Conservation (phyloP, 2,113 vertebrate species). For the Rhabdornis inornatus region DNA sequence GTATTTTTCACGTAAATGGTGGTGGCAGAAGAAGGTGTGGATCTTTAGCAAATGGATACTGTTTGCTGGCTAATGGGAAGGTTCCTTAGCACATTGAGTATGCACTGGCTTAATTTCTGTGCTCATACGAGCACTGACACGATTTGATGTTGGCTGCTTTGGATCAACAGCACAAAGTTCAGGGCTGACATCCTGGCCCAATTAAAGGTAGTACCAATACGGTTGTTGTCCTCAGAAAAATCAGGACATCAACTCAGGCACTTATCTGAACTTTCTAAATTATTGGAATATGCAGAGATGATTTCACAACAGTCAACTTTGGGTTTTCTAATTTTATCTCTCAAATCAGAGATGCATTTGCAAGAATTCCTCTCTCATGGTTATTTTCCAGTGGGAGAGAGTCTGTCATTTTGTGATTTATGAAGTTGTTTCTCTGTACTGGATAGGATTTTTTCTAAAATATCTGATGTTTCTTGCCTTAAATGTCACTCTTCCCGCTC, state of each 20-base stretch:
- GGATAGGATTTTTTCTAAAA: not conserved
- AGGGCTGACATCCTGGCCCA: not conserved
- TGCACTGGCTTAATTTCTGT: not conserved
- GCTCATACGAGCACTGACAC: not conserved
- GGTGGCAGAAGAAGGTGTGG: not conserved
- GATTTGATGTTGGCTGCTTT: not conserved
- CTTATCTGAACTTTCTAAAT: not conserved
- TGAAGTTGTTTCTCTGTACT: not conserved
- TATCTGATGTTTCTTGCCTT: not conserved
- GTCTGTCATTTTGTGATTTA: not conserved
- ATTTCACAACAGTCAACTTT: not conserved
- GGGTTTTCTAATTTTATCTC: not conserved
- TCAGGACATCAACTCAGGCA: not conserved
- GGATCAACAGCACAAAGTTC: not conserved
- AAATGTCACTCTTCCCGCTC: not conserved
- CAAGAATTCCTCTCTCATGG: not conserved
- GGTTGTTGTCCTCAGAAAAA: not conserved
- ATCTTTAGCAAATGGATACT: not conserved
- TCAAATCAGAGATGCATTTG: not conserved
- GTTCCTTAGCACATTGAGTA: not conserved
- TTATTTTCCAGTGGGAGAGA: not conserved
- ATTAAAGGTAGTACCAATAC: not conserved
- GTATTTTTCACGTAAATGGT: not conserved
- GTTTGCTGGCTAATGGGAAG: not conserved
- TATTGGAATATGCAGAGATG: not conserved